Conservation (phyloP, 2,797 vertebrate genomes). For the Brachyrhaphis roseni region DNA sequence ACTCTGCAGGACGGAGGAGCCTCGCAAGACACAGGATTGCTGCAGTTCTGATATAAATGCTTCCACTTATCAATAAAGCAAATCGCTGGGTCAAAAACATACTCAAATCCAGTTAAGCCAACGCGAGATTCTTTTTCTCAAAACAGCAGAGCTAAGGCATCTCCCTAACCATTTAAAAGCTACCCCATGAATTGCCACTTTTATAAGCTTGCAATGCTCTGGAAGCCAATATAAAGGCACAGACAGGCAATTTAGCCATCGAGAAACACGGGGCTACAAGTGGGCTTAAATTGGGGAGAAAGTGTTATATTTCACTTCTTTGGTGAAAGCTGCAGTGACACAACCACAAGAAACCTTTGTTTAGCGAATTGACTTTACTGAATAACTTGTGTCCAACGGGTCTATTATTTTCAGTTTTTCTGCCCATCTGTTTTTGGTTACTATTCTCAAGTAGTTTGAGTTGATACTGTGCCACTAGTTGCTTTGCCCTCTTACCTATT, state of each 20-base stretch:
- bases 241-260: conserved; percentile 60
- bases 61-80: conserved; percentile 46
- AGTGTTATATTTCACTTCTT: conserved; percentile 50
- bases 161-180: conserved; percentile 32
- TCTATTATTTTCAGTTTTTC: conserved; percentile 62
- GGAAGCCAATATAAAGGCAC: conserved; percentile 57
- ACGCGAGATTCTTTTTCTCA: conserved; percentile 39
- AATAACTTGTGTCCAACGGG: conserved; percentile 66
- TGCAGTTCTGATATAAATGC: conserved; percentile 49
- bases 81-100: conserved; percentile 52
- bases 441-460: conserved; percentile 10
- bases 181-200: conserved; percentile 31
- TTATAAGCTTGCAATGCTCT: conserved; percentile 53
- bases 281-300: conserved; percentile 53
- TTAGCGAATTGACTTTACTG: conserved; percentile 67
- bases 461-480: conserved; percentile 29
- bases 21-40: conserved; percentile 48
- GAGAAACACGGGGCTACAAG: conserved; percentile 54
- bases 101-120: conserved; percentile 56
- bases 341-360: conserved; percentile 57
- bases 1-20: conserved; percentile 40
- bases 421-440: conserved; percentile 38
- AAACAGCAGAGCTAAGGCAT: conserved; percentile 23
- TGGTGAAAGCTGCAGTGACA: conserved; percentile 50
- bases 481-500: conserved; percentile 31